A percentile compares a stretch with the other conserved stretches of the same genome.
Conservation (phyloP, 2,797 vertebrate species). For the Sebastes oblongus region DNA sequence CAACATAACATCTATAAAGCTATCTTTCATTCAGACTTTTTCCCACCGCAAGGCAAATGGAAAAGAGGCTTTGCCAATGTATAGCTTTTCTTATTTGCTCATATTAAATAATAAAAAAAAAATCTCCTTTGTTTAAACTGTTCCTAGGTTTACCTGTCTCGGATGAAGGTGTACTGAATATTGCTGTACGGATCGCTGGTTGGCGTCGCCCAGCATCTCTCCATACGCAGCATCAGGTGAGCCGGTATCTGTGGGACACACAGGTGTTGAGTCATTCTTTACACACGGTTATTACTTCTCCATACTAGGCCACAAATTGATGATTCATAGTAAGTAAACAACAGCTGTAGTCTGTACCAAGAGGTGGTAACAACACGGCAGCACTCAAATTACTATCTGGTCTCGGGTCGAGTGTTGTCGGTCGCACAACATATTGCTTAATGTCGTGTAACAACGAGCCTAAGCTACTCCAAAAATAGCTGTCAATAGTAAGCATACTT, state of each 20-base stretch:
- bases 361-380: slow-evolving; percentile 17
- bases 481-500: slow-evolving; percentile 14
- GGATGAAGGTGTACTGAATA: slow-evolving; percentile 83
- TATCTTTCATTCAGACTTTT: neutral
- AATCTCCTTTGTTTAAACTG: neutral
- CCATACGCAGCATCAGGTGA: slow-evolving; percentile 79
- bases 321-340: slow-evolving; percentile 67
- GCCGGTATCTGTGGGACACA: slow-evolving; percentile 73
- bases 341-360: slow-evolving; percentile 46
- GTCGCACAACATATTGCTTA: slow-evolving; percentile 53
- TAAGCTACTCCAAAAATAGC: slow-evolving; percentile 53
- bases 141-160: slow-evolving; percentile 73
- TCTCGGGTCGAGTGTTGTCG: slow-evolving; percentile 45
- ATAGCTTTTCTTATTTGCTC: neutral
- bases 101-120: neutral
- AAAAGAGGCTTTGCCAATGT: neutral
- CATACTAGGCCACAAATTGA: slow-evolving; percentile 22
- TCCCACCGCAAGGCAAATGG: neutral
- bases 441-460: slow-evolving; percentile 21
- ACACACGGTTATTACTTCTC: neutral
- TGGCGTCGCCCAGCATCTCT: slow-evolving; percentile 85
- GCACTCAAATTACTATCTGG: slow-evolving; percentile 32
- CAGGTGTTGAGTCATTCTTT: neutral
- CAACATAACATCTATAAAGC: neutral
- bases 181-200: slow-evolving; percentile 82